phyloP scores from a whole-genome alignment of 2,888 invertebrate species.

The Idaea straminata region DNA sequence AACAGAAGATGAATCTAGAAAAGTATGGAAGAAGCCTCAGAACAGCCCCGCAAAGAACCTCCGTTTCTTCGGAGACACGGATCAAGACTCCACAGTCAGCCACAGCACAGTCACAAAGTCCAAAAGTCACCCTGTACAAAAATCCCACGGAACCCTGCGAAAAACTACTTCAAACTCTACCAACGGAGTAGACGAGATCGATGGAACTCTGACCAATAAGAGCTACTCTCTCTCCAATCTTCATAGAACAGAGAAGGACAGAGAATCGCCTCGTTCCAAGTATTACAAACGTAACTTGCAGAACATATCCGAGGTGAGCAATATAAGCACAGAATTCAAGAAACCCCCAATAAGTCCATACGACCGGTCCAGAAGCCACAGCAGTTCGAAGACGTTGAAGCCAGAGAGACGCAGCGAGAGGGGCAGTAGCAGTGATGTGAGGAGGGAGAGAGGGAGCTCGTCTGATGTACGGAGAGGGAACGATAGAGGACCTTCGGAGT shows the following conservation, averaged over 20 bases:
- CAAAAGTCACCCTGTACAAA: slow-evolving; percentile 48
- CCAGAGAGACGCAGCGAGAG: slow-evolving; percentile 23
- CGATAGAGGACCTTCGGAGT: slow-evolving; percentile 39
- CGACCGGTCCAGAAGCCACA: slow-evolving; percentile 69
- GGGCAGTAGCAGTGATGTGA: slow-evolving; percentile 44
- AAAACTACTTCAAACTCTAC: slow-evolving; percentile 72
- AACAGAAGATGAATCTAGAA: slow-evolving; percentile 79
- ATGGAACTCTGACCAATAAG: slow-evolving; percentile 59
- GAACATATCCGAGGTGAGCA: slow-evolving; percentile 79
- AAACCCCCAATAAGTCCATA: slow-evolving; percentile 74
- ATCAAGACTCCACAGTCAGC: slow-evolving; percentile 84
- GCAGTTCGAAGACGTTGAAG: slow-evolving; percentile 70
- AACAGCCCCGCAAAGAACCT: slow-evolving; percentile 83
- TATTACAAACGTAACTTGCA: slow-evolving; percentile 76
- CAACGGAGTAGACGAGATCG: slow-evolving; percentile 66
- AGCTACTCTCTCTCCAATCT: slow-evolving; percentile 70
- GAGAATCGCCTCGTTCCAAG: slow-evolving; percentile 55
- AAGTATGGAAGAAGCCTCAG: slow-evolving; percentile 56
- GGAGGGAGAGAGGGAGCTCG: slow-evolving; percentile 17
- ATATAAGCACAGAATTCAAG: slow-evolving; percentile 61
- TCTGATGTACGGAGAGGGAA: slow-evolving; percentile 33
- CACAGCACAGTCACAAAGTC: slow-evolving; percentile 47
- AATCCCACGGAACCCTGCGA: slow-evolving; percentile 54
- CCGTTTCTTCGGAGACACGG: slow-evolving; percentile 92
- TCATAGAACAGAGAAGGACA: slow-evolving; percentile 54